Evolutionary conservation across 2,113 vertebrate genomes (phyloP).

Genomic region (Indicator indicator): DNA sequence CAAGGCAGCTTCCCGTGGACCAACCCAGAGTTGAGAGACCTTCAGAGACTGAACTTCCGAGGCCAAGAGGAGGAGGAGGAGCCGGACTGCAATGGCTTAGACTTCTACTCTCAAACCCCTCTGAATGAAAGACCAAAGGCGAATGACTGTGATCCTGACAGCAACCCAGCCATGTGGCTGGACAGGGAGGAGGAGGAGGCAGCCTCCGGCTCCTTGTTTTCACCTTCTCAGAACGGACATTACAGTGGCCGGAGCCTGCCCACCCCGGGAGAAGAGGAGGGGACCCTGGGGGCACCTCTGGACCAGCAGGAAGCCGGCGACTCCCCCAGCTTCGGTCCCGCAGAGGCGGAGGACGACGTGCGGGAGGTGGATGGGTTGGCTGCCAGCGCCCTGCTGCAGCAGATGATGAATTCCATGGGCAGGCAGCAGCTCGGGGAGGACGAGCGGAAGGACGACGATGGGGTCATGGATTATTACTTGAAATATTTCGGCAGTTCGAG

Average conservation of each 20-base stretch:
- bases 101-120: slow-evolving; percentile 75
- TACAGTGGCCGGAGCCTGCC: slow-evolving; percentile 77
- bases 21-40: slow-evolving; percentile 74
- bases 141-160: slow-evolving; percentile 74
- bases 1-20: slow-evolving; percentile 76
- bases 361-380: slow-evolving; percentile 78
- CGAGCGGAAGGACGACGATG: slow-evolving; percentile 87
- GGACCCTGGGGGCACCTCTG: slow-evolving; percentile 64
- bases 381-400: slow-evolving; percentile 92
- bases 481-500: slow-evolving; percentile 94
- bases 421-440: slow-evolving; percentile 81
- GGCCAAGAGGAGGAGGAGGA: slow-evolving; percentile 87
- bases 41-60: slow-evolving; percentile 68
- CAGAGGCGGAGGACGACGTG: slow-evolving; percentile 75
- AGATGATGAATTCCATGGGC: slow-evolving; percentile 93
- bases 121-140: slow-evolving; percentile 73
- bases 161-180: slow-evolving; percentile 76
- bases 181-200: slow-evolving; percentile 76
- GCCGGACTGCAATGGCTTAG: slow-evolving; percentile 79
- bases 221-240: slow-evolving; percentile 86
- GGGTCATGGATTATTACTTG: slow-evolving; percentile 98
- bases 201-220: slow-evolving; percentile 76
- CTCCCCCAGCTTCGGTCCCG: slow-evolving; percentile 69
- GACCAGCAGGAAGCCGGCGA: slow-evolving; percentile 72
- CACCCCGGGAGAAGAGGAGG: slow-evolving; percentile 70